Evolutionary conservation across 2,797 vertebrate species (phyloP), one percentile per base, ranked within the genome.

Genomic region (Gorsachius magnificus): DNA sequence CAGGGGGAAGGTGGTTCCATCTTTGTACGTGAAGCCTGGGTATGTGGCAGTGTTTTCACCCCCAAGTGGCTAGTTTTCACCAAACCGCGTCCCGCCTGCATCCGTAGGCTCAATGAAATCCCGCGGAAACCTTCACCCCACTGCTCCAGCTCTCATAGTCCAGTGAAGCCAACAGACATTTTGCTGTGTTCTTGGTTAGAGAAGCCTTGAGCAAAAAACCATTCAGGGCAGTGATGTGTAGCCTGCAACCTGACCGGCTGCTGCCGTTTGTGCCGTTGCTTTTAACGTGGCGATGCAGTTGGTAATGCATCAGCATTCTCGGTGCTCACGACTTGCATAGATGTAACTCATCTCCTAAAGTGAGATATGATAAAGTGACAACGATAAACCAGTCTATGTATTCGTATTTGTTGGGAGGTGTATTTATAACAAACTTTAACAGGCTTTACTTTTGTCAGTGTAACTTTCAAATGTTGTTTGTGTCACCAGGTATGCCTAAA

Each of bases 251-350:
- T 50, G 60, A 36, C 36, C 18, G 65, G 1, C 46, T 74, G 33
- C 74, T 43, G 50, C 56, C 57, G 5, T 31, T 72, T 21, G 28
- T 36, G 51, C 26, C 14, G 33, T 28, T 46, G 28, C 65, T 77
- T 71, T 45, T 78, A 45, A 33, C 16, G 5, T 19, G 28, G 38
- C 1, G 6, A 54, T 69, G 25, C 15, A 45, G 15, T 36, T 85
- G 56, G 56, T 61, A 53, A 43, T 28, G 20, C 31, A 16, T 56
- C 56, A 64, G 25, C 16, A 4, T 78, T 77, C 46, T 48, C 29
- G n/a, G 1, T 68, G 38, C 45, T 74, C 36, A 50, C 1, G 2
- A 7, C 19, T 51, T 71, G 3, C 38, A 0, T 16, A 8, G 0
- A 0, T 50, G 24, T 35, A 33, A 69, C 45, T 50, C 9, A 88